Conservation (phyloP, 2,888 invertebrate genomes). For the Tipula confusa region DNA sequence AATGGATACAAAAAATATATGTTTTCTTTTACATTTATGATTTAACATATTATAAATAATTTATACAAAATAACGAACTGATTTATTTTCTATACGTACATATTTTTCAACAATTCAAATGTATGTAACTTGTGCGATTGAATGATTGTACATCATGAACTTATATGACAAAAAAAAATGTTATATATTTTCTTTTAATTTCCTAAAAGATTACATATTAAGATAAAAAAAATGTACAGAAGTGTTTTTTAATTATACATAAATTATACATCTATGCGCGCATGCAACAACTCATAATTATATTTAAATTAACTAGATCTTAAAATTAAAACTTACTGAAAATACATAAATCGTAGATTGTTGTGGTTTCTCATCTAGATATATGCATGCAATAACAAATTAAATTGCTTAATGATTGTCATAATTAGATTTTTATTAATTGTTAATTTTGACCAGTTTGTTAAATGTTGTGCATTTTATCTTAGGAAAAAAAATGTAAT, state of each 20-base stretch:
- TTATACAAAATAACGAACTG: neutral
- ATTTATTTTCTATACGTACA: neutral
- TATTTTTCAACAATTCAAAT: neutral
- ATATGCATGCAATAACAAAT: neutral
- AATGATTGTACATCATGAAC: neutral
- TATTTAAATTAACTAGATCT: neutral
- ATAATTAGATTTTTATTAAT: neutral
- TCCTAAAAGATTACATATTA: neutral
- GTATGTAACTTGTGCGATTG: neutral
- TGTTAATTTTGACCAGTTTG: neutral
- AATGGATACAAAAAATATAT: neutral
- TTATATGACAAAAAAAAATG: neutral
- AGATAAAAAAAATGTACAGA: neutral
- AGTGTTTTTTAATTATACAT: neutral
- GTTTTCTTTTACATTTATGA: neutral
- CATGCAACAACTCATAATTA: neutral
- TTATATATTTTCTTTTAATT: neutral
- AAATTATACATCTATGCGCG: neutral
- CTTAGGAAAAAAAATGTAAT: no score
- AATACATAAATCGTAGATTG: neutral
- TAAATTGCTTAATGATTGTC: neutral
- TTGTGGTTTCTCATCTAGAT: neutral
- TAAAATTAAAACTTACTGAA: neutral
- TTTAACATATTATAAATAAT: neutral
- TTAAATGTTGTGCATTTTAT: neutral